Evolutionary conservation across 2,888 invertebrate species (phyloP), one percentile per base, ranked within the genome.

Genomic region (Blera fallax): DNA sequence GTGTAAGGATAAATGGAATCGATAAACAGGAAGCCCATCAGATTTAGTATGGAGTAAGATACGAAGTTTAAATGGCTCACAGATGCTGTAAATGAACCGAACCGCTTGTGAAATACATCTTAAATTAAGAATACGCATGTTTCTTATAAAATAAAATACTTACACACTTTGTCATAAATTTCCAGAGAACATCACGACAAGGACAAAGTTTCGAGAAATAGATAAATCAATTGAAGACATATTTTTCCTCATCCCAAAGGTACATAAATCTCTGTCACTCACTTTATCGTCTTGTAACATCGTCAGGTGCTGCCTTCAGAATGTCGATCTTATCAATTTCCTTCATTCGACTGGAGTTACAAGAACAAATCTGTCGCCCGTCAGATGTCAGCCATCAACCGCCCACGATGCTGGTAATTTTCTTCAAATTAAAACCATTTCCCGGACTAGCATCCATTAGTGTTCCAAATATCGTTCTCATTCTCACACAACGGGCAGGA

Each of bases 401-500:
- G 14, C 45, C 21, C 50, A 27, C 18, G 24, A 14, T 50, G 16
- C 14, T 43, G 40, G 16, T 27, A 60, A 62, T 67, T 62, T 70
- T 54, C 52, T 34, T 79, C 16, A 37, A 69, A 76, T 64, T 62
- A 76, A 64, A 60, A 11, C 3, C 65, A 80, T 40, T 64, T 21
- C 27, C 27, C 27, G 50, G 52, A 40, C 37, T 60, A 10, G 40
- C 37, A 32, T 16, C 64, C 60, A 74, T 69, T 62, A 54, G 52
- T 45, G 21, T 78, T 10, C 45, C 34, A 11, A 60, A 50, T 32
- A 10, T n/a, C n/a, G n/a, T n/a, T n/a, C n/a, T 37, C 37, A 54
- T 62, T 74, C 62, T 54, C 37, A 37, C 37, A 40, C 8, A 40
- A 69, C 40, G 60, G 43, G 52, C 21, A 45, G 24, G 21, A n/a